Conservation (phyloP, 37 sponge, comb jelly and placozoan genomes). For the Chondrilla cf. caribensis region DNA sequence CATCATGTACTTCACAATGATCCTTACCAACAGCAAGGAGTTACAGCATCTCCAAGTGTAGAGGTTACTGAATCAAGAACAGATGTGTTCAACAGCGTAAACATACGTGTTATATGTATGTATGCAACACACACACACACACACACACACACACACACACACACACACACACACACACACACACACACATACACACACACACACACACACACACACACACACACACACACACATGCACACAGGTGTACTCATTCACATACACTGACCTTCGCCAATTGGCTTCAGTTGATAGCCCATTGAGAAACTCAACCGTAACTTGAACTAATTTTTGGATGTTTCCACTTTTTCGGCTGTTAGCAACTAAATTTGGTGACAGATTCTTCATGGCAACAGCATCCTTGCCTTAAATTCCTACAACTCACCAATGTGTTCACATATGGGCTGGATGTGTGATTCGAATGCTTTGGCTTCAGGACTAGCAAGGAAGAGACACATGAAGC, state of each 20-base stretch:
- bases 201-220: too few relatives aligned
- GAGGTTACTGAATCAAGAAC: slow-evolving; percentile 32
- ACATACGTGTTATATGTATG: too few relatives aligned
- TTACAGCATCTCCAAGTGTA: slow-evolving; percentile 65
- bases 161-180: too few relatives aligned
- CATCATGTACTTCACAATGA: slow-evolving; percentile 50
- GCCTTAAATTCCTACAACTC: slow-evolving; percentile 17
- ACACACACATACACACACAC: too few relatives aligned
- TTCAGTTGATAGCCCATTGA: slow-evolving; percentile 30
- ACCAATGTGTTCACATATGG: slow-evolving; percentile 56
- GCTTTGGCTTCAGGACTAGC: slow-evolving; percentile 42
- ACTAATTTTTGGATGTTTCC: slow-evolving; percentile 55
- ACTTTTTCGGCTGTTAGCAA: slow-evolving; percentile 18
- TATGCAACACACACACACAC: too few relatives aligned
- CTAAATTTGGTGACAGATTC: neutral
- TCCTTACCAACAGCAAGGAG: slow-evolving; percentile 45
- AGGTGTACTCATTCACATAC: neutral
- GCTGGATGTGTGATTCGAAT: slow-evolving; percentile 41
- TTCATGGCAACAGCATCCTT: too few relatives aligned
- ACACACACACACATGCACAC: too few relatives aligned
- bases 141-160: too few relatives aligned
- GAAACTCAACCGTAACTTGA: slow-evolving; percentile 25
- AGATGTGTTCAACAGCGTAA: too few relatives aligned
- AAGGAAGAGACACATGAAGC: neutral
- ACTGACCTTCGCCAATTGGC: slow-evolving; percentile 52